phyloP scores from a whole-genome alignment of 1,140 invertebrate genomes.

The Drosophila orosa region DNA sequence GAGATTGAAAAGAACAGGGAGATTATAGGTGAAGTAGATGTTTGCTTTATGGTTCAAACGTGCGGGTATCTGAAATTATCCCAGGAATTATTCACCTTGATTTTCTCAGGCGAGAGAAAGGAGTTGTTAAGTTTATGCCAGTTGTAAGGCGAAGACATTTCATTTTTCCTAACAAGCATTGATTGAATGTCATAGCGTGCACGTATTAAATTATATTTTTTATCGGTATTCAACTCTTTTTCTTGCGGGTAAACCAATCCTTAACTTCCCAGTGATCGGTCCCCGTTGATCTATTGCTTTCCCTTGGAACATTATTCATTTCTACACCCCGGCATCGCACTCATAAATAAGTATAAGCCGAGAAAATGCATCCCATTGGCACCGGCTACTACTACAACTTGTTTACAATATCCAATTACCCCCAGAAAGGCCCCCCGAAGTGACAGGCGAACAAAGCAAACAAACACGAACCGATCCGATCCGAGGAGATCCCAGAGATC shows the following conservation, averaged over 20 bases:
- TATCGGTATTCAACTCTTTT: not conserved
- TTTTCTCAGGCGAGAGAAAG: conserved; percentile 6
- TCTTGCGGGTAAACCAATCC: too few relatives aligned
- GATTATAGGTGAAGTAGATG: conserved; percentile 3
- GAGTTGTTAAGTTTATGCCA: conserved; percentile 4
- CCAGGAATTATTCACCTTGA: conserved; percentile 17
- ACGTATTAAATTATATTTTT: conserved; percentile 7
- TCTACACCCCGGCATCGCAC: conserved; percentile 57
- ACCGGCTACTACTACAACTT: conserved; percentile 61
- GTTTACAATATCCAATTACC: conserved; percentile 81
- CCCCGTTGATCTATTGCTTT: conserved; percentile 57
- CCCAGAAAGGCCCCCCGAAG: conserved; percentile 62
- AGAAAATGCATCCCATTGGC: conserved; percentile 34
- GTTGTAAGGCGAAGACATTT: conserved; percentile 15
- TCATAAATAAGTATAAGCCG: conserved; percentile 52
- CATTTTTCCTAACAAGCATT: not conserved
- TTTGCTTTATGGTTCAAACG: conserved; percentile 58
- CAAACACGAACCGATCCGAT: conserved; percentile 39
- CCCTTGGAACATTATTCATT: conserved; percentile 60
- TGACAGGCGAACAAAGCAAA: conserved; percentile 45
- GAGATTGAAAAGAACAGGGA: conserved; percentile 11
- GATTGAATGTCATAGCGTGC: conserved; percentile 24
- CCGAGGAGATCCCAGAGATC: conserved; percentile 5
- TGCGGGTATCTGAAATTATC: conserved; percentile 33
- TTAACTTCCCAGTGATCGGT: not conserved